Evolutionary conservation across 1,140 invertebrate genomes (phyloP).

Genomic region (Drosophila aff.): DNA sequence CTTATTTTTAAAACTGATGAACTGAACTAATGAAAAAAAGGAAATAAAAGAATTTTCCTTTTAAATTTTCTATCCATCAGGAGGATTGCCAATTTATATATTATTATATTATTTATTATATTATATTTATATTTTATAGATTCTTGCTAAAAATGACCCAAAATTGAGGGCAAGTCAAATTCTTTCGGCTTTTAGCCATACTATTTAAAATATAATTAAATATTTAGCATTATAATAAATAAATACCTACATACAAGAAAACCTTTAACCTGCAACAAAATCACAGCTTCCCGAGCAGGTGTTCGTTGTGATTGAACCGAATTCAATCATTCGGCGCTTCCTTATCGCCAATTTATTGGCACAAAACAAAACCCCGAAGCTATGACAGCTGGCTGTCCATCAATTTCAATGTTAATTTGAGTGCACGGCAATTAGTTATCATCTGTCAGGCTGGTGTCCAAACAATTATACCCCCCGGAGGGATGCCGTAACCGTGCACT

Average conservation of each 20-base stretch:
- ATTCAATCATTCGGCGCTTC: constrained; percentile 34
- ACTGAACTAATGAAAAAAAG: too few species aligned
- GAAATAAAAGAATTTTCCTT: too few species aligned
- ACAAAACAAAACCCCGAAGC: constrained; percentile 11
- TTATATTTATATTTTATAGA: not conserved
- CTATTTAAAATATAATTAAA: too few species aligned
- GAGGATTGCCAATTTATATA: too few species aligned
- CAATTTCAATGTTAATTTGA: constrained; percentile 72
- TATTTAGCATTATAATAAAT: not conserved
- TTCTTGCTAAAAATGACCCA: not conserved
- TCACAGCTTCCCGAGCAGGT: constrained; percentile 4
- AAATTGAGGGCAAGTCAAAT: not conserved
- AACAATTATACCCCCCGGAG: constrained; percentile 62
- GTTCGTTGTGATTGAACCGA: constrained; percentile 8
- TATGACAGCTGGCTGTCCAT: constrained; percentile 51
- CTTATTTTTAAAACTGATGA: too few species aligned
- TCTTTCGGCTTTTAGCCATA: too few species aligned
- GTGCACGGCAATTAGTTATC: constrained; percentile 76
- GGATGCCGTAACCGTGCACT: constrained; percentile 39
- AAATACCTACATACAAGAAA: not conserved
- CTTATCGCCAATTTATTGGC: constrained; percentile 38
- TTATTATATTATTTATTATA: too few species aligned
- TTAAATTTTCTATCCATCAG: too few species aligned
- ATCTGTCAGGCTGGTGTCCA: constrained; percentile 76
- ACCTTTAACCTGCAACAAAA: too few species aligned